Evolutionary conservation across 2,113 vertebrate species (phyloP), one percentile per base, ranked within the genome.

Genomic region (Tursiops truncatus): DNA sequence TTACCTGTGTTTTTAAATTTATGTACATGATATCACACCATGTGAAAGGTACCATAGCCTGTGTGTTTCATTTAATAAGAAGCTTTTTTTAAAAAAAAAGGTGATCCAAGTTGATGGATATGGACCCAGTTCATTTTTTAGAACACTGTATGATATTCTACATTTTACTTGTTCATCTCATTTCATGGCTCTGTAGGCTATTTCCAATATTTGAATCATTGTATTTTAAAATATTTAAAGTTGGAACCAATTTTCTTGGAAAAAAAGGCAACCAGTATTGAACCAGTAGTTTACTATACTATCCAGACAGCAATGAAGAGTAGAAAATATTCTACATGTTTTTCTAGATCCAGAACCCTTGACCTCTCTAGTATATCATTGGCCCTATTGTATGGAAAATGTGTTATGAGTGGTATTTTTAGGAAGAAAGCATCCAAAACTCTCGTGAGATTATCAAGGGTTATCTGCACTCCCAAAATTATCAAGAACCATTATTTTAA

Each of bases 181-280:
- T 11, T 67, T 70, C 18, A 62, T 86, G 47, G 25, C 11, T 62
- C 41, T 36, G 13, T 50, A 70, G 12, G 23, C 17, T n/a, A 74
- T 62, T 95, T 92, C n/a, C 20, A 87, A 81, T 91, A 65, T 65
- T 80, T 23, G 0, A 70, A 71, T 53, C 18, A 6, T 60, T 93
- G 93, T 63, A 67, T 91, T 92, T 96, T 28, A 74, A 53, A 79
- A 70, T 84, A 85, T 58, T 96, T 97, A 73, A 94, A 82, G 12
- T 79, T 65, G 62, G 23, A 74, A 68, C 0, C 13, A 82, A 53
- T 71, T 41, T 95, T 87, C 25, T n/a, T 91, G 58, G 36, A 89
- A 94, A 28, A 2, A 84, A 44, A 41, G 36, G 53, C 5, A 77
- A 81, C 7, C 53, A 65, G 7, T 67, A 18, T 36, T 91, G 58